Base-by-base conservation (phyloP, 2,113 vertebrate genomes). In the Columbina picui region DNA sequence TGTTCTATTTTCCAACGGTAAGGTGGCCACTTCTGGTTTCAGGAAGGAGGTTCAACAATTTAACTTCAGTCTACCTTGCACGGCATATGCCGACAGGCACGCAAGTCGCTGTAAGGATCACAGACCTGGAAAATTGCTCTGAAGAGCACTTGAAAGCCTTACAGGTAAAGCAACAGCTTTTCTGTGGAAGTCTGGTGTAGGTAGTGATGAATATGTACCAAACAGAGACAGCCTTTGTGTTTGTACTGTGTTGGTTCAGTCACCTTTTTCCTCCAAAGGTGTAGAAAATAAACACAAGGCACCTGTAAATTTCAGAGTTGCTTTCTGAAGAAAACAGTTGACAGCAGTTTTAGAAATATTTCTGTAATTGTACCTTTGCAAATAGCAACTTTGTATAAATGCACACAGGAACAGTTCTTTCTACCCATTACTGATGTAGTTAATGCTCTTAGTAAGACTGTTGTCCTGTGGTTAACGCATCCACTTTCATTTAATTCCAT, bases 91-190 rank as follows among this genome's bases (percentile, higher is more conserved):
- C 99, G 20, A 99, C 99, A 11, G 98, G 99, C 80, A 98, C 97
- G 57, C 98, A 98, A 96, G 99, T 99, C 91, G 99, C 99, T 11
- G 90, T 99, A 87, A 99, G 98, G 97, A 98, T 98, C 84, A 99
- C 99, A 94, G 99, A 99, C 96, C 97, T 99, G 95, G 99, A 99
- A 73, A 98, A 98, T 89, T 99, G 99, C 97, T 99, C 98, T 4
- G 99, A 99, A 94, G 99, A 99, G 79, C 99, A 99, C 90, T 97
- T 99, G 84, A 98, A 98, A 97, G 98, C 99, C 90, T 98, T 99
- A 64, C 98, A 99, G 98, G 99, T 99, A 97, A 97, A 96, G 68
- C 39, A 96, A 77, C 30, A 84, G 43, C 43, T 39, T 65, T 94
- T 95, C 41, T 79, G 36, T 30, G 64, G 10, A 49, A 85, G 36